Evolutionary conservation across 2,888 invertebrate genomes (phyloP), one percentile per base, ranked within the genome.

Genomic region (Unio delphinus): DNA sequence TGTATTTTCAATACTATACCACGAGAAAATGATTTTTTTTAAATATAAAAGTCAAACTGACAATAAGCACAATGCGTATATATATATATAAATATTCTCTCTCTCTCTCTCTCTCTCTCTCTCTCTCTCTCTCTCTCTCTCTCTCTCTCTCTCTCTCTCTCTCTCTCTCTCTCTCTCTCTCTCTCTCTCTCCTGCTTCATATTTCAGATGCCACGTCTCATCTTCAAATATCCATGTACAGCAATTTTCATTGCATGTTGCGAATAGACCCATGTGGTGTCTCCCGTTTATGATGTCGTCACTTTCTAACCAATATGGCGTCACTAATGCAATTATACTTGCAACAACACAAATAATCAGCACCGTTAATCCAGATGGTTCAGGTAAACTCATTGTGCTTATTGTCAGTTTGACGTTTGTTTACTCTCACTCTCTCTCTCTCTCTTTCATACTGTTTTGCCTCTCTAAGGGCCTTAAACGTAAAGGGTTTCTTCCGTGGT

Each of bases 291-390:
- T 69, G 45, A 67, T 54, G 15, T 70, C 67, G 4, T 64, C 63
- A 59, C 54, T 68, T 4, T 80, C 74, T 5, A 78, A 55, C 83
- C 84, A 84, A 61, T 80, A 84, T 8, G 84, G 84, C n/a, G 84
- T 83, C 60, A 83, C 83, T 68, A 80, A 82, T 54, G 80, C 74
- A 11, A 84, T 80, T 34, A 84, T 80, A 18, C 76, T 75, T 23
- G 80, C 80, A 56, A 84, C 73, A 64, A 84, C 80, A 20, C 83
- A 84, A 6, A 86, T 64, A 11, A 85, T 83, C 64, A 84, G 72
- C 55, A 78, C 73, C 8, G 83, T 75, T 45, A 85, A 69, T 7
- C 83, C 86, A 34, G 82, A 61, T 20, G 82, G 79, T 61, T 74
- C 74, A 6, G 58, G n/a, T 57, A 45, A 57, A 5, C 68, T 68